Conservation (phyloP, 2,113 vertebrate genomes). For the Cnemophilus loriae region DNA sequence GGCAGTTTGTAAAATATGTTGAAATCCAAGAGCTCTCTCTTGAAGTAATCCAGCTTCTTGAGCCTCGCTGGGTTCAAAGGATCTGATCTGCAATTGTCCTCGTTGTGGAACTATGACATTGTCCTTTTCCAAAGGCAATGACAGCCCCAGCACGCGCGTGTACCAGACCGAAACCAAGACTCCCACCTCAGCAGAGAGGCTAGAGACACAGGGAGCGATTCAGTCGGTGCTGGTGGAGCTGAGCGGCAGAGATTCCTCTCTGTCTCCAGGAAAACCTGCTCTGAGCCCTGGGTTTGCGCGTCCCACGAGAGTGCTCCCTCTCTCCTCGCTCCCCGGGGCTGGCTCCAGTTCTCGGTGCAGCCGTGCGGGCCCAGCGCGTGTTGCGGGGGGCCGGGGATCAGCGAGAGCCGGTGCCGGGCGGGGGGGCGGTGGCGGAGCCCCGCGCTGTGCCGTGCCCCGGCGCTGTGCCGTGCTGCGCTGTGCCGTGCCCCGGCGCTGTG, state of each 20-base stretch:
- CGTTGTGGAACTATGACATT: accelerated
- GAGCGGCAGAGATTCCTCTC: neutral
- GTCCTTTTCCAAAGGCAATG: neutral
- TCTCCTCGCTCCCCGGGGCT: neutral
- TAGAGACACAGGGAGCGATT: neutral
- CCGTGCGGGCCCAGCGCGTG: neutral
- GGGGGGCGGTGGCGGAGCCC: neutral
- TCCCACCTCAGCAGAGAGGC: neutral
- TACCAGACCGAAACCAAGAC: neutral
- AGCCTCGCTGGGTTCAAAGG: neutral
- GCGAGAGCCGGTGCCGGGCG: too few relatives aligned
- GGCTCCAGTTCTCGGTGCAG: neutral
- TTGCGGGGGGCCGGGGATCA: neutral
- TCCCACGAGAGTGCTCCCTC: accelerated
- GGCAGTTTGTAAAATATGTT: neutral
- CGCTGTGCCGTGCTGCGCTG: neutral
- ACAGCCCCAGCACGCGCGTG: accelerated
- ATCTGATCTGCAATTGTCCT: too few relatives aligned
- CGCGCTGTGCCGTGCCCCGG: neutral
- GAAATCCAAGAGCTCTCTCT: neutral
- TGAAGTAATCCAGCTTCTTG: neutral
- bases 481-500: neutral
- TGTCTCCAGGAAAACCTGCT: neutral
- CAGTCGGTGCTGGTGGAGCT: neutral
- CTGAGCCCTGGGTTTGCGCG: neutral